Base-by-base conservation (phyloP, 1,140 invertebrate genomes). In the Nasonia giraulti region DNA sequence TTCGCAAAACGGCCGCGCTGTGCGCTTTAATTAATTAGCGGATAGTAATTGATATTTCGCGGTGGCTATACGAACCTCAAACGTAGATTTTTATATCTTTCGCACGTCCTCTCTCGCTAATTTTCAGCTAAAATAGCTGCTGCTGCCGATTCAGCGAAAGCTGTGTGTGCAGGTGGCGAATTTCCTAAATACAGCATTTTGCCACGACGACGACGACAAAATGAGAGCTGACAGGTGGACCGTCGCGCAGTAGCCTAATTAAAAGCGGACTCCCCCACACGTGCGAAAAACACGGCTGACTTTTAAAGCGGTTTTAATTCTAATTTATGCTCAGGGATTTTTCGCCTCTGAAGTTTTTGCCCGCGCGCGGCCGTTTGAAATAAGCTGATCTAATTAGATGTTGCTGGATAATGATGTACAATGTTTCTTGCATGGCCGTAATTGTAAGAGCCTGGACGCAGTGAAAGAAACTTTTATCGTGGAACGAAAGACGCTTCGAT, bases 211-310 rank as follows among this genome's bases (percentile, higher is more conserved):
- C 27, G 27, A 17, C 31, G 68, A 71, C 23, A 71, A 71, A 71
- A 71, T 33, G 31, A 12, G 66, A 27, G 23, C 68, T 0, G 62
- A 68, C 77, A 79, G 77, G 62, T 79, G 77, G 20, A 66, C 47
- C 62, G 17, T 17, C 14, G 23, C 55, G 12, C 47, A 11, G 40
- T 44, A 14, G 44, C 20, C 77, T 79, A 79, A 79, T 79, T 79
- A 79, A 68, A 66, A 71, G 7, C n/a, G 23, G 31, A 71, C 68
- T 71, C 31, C 27, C 8, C 33, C 31, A 20, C 17, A 27, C 55
- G n/a, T 55, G 7, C 47, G 23, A 12, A 20, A 71, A n/a, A 27
- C 68, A 12, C 8, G 8, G 68, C 12, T 33, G 20, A 11, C 66
- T 69, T 44, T 69, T 14, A 33, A 71, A 71, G 10, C 77, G 27